A percentile compares a stretch with the other conserved stretches of the same genome.
Evolutionary conservation across 2,113 vertebrate species (phyloP).

Genomic region (Stercorarius parasiticus): DNA sequence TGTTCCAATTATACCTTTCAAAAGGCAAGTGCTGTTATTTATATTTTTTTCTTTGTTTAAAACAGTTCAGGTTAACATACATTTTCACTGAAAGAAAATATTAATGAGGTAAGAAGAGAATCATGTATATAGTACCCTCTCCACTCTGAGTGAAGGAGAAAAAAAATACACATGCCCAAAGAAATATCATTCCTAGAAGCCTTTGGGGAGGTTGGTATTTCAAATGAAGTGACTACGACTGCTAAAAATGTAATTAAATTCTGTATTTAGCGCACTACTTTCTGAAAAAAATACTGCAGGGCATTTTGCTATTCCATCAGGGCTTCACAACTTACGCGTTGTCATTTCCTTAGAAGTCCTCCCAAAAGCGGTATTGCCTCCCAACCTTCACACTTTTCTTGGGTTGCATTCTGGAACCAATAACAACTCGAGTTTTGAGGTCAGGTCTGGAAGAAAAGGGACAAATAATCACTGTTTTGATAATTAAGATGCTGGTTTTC

Average conservation of each 20-base stretch:
- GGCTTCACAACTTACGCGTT: not conserved
- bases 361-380: not conserved
- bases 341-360: not conserved
- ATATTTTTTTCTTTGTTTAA: not conserved
- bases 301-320: not conserved
- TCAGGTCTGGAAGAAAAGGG: not conserved
- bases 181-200: not conserved
- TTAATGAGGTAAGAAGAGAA: not conserved
- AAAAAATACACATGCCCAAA: not conserved
- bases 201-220: not conserved
- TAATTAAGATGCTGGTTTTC: not conserved
- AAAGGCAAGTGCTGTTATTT: not conserved
- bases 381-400: not conserved
- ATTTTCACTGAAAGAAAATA: not conserved
- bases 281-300: not conserved
- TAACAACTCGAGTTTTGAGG: not conserved
- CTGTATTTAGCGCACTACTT: not conserved
- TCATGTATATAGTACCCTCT: not conserved
- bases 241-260: not conserved
- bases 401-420: not conserved
- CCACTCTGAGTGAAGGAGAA: not conserved
- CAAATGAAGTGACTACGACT: not conserved
- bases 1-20: not conserved
- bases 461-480: not conserved
- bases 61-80: not conserved